These are phyloP conservation scores for Zhengitettix transpicula DNA, from an alignment of 2,888 invertebrate genomes.

Conservation along the genomic window DNA sequence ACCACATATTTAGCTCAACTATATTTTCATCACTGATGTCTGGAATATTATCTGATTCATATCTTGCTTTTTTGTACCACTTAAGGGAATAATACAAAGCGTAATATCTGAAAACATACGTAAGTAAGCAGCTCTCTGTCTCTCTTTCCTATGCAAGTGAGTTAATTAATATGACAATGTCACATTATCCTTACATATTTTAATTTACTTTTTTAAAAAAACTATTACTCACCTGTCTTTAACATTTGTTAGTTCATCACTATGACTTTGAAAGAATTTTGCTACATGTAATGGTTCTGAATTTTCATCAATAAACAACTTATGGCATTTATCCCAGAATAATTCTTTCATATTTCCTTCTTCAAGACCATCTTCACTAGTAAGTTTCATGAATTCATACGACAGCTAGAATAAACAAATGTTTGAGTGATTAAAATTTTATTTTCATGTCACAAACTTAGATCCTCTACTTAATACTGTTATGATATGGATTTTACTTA, in stretches of 20 bases:
- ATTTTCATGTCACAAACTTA: too few relatives aligned
- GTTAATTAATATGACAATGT: too few relatives aligned
- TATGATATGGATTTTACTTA: too few relatives aligned
- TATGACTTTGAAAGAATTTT: constrained; percentile 41
- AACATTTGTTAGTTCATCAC: constrained; percentile 28
- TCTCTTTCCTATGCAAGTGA: too few relatives aligned
- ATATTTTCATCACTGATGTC: constrained; percentile 18
- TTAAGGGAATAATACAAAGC: constrained; percentile 8
- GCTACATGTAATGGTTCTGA: constrained; percentile 44
- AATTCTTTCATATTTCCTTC: neutral
- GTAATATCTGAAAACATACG: constrained; percentile 4
- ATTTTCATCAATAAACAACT: constrained; percentile 22
- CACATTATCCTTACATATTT: neutral
- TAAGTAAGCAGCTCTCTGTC: too few relatives aligned
- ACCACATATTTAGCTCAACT: constrained; percentile 27
- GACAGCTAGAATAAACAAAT: too few relatives aligned
- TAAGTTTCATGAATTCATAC: too few relatives aligned
- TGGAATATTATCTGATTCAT: constrained; percentile 6
- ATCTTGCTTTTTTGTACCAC: constrained; percentile 5
- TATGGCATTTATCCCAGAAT: neutral
- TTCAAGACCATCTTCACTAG: neutral
- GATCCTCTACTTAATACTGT: too few relatives aligned
- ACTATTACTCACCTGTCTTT: constrained; percentile 19
- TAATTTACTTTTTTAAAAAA: neutral
- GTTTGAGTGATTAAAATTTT: too few relatives aligned